Conservation (phyloP, 2,888 invertebrate species). For the Himalopsyche kuldschensis region DNA sequence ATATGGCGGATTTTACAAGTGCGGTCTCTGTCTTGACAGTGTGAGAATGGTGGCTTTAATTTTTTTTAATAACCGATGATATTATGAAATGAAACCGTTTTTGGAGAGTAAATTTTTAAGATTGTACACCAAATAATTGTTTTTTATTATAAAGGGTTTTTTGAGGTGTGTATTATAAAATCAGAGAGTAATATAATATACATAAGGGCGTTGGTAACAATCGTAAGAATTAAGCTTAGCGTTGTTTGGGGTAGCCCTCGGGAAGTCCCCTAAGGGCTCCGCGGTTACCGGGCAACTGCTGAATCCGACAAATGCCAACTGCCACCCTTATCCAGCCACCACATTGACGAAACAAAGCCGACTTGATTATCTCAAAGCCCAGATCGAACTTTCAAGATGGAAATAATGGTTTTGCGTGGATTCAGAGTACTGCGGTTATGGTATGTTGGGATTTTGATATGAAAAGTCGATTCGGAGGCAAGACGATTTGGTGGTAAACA, state of each 20-base stretch:
- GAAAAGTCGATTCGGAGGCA: too few relatives aligned
- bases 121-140: too few relatives aligned
- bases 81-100: too few relatives aligned
- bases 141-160: too few relatives aligned
- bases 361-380: not conserved
- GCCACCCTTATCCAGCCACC: not conserved
- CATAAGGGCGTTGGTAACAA: not conserved
- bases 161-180: too few relatives aligned
- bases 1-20: too few relatives aligned
- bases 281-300: not conserved
- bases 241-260: not conserved
- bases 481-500: too few relatives aligned
- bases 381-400: not conserved
- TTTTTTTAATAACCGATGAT: too few relatives aligned
- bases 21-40: too few relatives aligned
- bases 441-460: not conserved
- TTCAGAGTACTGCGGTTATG: not conserved
- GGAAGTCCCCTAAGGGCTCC: not conserved
- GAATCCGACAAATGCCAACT: not conserved
- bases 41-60: too few relatives aligned
- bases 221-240: not conserved
- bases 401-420: not conserved
- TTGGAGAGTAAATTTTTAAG: too few relatives aligned
- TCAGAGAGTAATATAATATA: too few relatives aligned
- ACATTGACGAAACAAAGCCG: not conserved